Base-by-base conservation (phyloP, 1,140 invertebrate species). In the Araneus ventricosus region DNA sequence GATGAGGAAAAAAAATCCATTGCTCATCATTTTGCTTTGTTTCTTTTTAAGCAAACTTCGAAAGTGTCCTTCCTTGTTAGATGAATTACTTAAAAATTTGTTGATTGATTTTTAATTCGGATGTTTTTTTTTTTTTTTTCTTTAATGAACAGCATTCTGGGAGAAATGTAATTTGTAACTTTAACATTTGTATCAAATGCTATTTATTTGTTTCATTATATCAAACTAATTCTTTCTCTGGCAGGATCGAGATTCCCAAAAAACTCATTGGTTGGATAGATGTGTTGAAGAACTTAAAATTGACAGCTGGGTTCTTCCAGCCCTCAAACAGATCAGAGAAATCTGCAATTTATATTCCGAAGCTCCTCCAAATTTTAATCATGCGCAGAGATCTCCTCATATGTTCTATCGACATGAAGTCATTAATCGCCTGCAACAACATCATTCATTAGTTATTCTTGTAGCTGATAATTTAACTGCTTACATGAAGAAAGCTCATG, bases 251-350 rank as follows among this genome's bases (percentile, higher is more conserved):
- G 99, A 99, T 96, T 97, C 98, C 45, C 99, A 99, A 95, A 99
- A 99, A 96, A 98, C 98, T 79, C 97, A 98, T 87, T 99, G 99
- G 99, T 95, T 99, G 80, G 97, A 99, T 95, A 98, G 98, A 95
- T 99, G 99, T 95, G 98, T 99, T 22, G 98, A 99, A 94, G 98
- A 99, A 95, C 95, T 99, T 45, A 99, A 99, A 97, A 96, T 34
- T 90, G 98, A 98, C 94, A 96, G 96, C 90, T 99, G 98, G 98
- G 99, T 98, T 14, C 95, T 99, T 94, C 98, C 99, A 39, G 98
- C 99, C 17, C 96, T 99, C 70, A 99, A 99, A 95, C 98, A 99
- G 95, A 99, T 99, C 95, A 96, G 97, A 59, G 99, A 99, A 95
- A 99, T 99, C 93, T 99, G 98, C 95, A 98, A 97, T 95, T 96